Percentiles rank a stretch among this genome's conserved stretches.
Evolutionary conservation across 2,113 vertebrate species (phyloP).

Genomic region (Verasper variegatus): DNA sequence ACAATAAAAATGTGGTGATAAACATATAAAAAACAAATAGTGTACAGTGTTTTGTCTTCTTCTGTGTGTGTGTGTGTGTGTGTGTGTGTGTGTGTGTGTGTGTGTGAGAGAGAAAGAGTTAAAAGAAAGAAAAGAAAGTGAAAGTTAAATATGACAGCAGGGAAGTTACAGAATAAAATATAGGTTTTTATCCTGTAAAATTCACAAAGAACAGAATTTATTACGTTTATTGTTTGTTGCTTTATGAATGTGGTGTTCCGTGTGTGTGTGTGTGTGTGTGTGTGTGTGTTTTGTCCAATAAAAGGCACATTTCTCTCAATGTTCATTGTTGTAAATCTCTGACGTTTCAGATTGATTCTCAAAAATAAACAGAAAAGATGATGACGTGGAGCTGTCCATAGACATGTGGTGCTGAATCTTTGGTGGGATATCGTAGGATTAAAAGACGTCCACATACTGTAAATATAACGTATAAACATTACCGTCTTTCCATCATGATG

Average conservation of each 20-base stretch:
- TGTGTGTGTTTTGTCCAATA: neutral
- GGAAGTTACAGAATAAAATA: too few relatives aligned
- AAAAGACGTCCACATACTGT: neutral
- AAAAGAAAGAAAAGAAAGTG: too few relatives aligned
- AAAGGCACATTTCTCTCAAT: neutral
- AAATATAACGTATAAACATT: neutral
- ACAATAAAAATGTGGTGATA: slow-evolving; percentile 1
- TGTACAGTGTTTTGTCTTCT: neutral
- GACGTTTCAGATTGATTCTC: neutral
- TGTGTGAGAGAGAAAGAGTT: too few relatives aligned
- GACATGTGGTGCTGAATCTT: slow-evolving; percentile 2
- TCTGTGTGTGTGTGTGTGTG: too few relatives aligned
- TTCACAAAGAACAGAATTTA: too few relatives aligned
- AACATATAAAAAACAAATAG: slow-evolving; percentile 1
- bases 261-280: slow-evolving; percentile 1
- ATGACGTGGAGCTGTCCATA: too few relatives aligned
- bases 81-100: too few relatives aligned
- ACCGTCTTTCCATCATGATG: neutral
- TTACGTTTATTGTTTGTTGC: too few relatives aligned
- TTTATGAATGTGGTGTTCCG: neutral
- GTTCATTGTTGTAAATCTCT: too few relatives aligned
- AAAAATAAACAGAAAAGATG: neutral
- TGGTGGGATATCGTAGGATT: too few relatives aligned
- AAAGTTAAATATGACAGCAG: too few relatives aligned
- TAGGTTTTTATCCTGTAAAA: too few relatives aligned